Evolutionary conservation across 2,888 invertebrate species (phyloP), one percentile per base, ranked within the genome.

Genomic region (Conops quadrifasciatus): DNA sequence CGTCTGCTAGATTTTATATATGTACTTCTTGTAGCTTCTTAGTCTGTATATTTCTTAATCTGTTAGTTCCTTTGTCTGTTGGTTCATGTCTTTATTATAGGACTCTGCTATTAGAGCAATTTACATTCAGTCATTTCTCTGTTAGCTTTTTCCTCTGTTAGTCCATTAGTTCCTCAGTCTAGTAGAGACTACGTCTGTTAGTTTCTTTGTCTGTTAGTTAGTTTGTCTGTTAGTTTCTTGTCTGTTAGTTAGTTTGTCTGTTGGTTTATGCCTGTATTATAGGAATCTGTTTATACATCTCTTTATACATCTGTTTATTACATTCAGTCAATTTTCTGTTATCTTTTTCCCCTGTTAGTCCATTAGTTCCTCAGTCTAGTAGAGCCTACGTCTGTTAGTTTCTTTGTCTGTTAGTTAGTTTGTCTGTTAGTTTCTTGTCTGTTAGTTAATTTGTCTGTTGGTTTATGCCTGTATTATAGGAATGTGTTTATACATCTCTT

Each of bases 41-140:
- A 11, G 45, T 43, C 45, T 43, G 45, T 43, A 74, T 77, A 76
- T 78, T 78, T 80, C 77, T 79, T 80, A 79, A 78, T 80, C 79
- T 79, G 80, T 80, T 79, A 79, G 76, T 75, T 77, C 45, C 9
- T 43, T 79, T 19, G 56, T 24, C 59, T 16, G 26, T 59, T 28
- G 28, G 15, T 28, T 28, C 2, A n/a, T 59, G 16, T 28, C 24
- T 3, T 58, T 26, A 11, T 13, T 43, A 43, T 43, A 43, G 5
- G 13, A 43, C 13, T 43, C n/a, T n/a, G n/a, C n/a, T n/a, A n/a
- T n/a, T n/a, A n/a, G n/a, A n/a, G n/a, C n/a, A n/a, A n/a, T n/a
- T n/a, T n/a, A n/a, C n/a, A n/a, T n/a, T n/a, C n/a, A n/a, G n/a
- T n/a, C n/a, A n/a, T n/a, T n/a, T n/a, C n/a, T n/a, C n/a, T n/a